Conservation (phyloP, 2,113 vertebrate genomes). For the Rhabdomys dilectus region DNA sequence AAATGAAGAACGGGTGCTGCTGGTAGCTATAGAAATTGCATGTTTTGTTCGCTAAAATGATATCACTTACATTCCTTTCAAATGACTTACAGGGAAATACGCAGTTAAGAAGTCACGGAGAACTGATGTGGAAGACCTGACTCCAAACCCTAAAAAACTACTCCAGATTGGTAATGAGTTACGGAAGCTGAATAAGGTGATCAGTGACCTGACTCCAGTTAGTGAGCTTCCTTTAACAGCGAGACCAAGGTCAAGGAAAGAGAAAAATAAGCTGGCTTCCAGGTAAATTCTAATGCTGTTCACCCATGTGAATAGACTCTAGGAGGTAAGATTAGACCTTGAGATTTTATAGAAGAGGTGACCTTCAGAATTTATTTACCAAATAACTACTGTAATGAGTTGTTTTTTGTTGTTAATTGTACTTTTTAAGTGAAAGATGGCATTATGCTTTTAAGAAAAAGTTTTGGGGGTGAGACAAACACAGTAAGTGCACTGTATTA, state of each 20-base stretch:
- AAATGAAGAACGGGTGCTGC: background rate
- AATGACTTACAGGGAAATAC: slow-evolving; percentile 92
- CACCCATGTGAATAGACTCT: slow-evolving; percentile 22
- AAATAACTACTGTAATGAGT: slow-evolving; percentile 45
- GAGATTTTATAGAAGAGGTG: background rate
- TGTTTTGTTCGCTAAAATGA: slow-evolving; percentile 46
- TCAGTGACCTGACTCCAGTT: slow-evolving; percentile 98
- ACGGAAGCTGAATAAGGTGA: slow-evolving; percentile 98
- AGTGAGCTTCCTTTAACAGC: slow-evolving; percentile 98
- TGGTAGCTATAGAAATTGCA: background rate
- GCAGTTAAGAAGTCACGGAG: slow-evolving; percentile 98
- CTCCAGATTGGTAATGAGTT: slow-evolving; percentile 98
- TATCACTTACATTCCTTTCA: slow-evolving; percentile 38
- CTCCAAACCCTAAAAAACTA: slow-evolving; percentile 97
- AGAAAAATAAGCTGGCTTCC: slow-evolving; percentile 99
- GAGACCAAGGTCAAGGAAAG: slow-evolving; percentile 96
- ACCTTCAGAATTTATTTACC: slow-evolving; percentile 61
- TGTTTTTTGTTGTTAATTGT: background rate
- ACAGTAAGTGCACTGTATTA: background rate
- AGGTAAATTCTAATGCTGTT: slow-evolving; percentile 87
- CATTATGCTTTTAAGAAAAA: slow-evolving; percentile 51
- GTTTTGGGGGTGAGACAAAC: background rate
- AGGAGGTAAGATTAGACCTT: slow-evolving; percentile 23
- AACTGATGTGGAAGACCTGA: slow-evolving; percentile 98
- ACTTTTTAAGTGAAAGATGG: background rate